phyloP scores from a whole-genome alignment of 2,113 vertebrate genomes.

The Lycaon pictus region DNA sequence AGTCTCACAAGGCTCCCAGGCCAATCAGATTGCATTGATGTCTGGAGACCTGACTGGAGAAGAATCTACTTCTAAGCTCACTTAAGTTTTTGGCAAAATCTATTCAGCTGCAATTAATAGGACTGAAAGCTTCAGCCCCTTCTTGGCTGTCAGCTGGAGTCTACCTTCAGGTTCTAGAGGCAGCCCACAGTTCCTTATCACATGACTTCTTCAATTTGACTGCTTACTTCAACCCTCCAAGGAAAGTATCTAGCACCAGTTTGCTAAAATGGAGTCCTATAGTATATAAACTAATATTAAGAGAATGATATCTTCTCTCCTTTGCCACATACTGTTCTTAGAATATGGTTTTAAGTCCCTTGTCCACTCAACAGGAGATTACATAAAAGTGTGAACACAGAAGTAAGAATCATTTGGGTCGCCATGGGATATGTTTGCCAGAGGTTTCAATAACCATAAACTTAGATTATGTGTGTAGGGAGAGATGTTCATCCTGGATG shows the following conservation, averaged over 20 bases:
- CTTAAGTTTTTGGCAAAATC: neutral
- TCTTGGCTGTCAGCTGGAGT: neutral
- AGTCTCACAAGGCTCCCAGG: neutral
- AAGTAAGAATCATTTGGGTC: neutral
- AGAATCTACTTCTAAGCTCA: neutral
- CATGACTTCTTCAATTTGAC: neutral
- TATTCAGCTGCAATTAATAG: neutral
- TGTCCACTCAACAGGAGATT: neutral
- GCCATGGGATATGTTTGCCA: neutral
- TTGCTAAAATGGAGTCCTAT: neutral
- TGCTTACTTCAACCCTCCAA: neutral
- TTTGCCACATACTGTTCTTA: neutral
- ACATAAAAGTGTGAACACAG: neutral
- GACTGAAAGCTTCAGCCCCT: rapidly evolving
- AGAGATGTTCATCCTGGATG: neutral
- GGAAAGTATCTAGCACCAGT: neutral
- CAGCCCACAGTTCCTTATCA: neutral
- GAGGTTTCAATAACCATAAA: neutral
- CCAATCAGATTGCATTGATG: neutral
- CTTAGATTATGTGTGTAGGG: neutral
- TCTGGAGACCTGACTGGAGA: neutral
- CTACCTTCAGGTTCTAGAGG: neutral
- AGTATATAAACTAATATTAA: neutral
- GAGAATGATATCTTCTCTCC: neutral
- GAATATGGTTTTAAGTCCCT: neutral